phyloP scores from a whole-genome alignment of 2,797 vertebrate species.

The Tragopan temminckii region DNA sequence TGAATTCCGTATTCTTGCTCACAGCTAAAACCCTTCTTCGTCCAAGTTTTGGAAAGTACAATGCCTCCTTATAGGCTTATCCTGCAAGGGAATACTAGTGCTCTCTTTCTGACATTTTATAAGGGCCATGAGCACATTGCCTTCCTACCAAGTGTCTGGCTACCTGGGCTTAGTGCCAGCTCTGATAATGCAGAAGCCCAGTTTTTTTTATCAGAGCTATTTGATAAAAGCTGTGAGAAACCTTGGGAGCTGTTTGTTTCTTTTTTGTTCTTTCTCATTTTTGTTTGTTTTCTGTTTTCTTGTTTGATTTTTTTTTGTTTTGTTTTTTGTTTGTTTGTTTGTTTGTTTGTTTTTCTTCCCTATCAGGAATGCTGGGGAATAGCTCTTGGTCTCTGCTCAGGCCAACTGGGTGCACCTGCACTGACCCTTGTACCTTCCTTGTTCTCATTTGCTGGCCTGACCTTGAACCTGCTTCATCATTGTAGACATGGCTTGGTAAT shows the following conservation, averaged over 20 bases:
- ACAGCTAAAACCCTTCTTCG: not conserved
- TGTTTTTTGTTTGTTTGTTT: no score
- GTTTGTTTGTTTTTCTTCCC: no score
- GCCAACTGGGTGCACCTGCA: not conserved
- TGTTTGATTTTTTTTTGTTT: rapidly evolving
- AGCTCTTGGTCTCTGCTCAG: rapidly evolving
- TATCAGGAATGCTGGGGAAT: no score
- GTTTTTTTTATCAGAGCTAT: not conserved
- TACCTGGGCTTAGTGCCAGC: not conserved
- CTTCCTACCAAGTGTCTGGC: not conserved
- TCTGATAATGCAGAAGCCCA: not conserved
- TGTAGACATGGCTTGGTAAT: not conserved
- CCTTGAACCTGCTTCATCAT: not conserved
- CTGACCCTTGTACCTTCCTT: not conserved
- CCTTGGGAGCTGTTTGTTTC: not conserved
- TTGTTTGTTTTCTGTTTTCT: no score
- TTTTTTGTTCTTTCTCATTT: rapidly evolving
- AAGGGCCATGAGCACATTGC: not conserved
- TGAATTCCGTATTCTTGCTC: not conserved
- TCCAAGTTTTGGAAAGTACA: not conserved
- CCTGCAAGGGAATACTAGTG: not conserved
- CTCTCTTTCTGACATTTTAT: not conserved
- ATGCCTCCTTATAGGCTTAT: not conserved
- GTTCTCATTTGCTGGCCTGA: not conserved
- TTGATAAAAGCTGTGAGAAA: not conserved